phyloP scores from a whole-genome alignment of 1,140 invertebrate genomes.

The Lineus longissimus region DNA sequence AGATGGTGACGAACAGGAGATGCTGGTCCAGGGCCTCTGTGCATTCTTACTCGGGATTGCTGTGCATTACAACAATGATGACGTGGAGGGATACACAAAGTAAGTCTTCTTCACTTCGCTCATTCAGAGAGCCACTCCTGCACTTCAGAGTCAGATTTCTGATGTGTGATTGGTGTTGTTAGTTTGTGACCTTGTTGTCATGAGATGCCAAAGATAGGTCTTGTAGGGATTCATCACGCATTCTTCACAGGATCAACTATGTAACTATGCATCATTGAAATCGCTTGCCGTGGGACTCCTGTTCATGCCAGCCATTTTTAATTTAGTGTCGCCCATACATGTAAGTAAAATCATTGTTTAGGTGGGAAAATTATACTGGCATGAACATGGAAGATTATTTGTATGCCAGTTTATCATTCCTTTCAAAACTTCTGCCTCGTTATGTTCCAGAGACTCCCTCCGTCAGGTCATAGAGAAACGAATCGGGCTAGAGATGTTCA shows the following conservation, averaged over 20 bases:
- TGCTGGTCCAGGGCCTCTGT: slow-evolving; percentile 84
- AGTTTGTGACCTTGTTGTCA: neutral
- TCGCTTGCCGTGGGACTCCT: too few species aligned
- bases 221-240: neutral
- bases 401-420: too few species aligned
- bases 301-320: too few species aligned
- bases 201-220: neutral
- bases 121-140: too few species aligned
- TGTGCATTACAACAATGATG: slow-evolving; percentile 87
- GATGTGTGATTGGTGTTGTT: neutral
- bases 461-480: slow-evolving; percentile 83
- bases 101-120: slow-evolving; percentile 25
- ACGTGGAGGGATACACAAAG: slow-evolving; percentile 71
- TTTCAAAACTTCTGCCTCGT: slow-evolving; percentile 8
- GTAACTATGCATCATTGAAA: slow-evolving; percentile 1
- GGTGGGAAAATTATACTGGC: too few species aligned
- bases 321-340: too few species aligned
- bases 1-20: slow-evolving; percentile 76
- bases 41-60: slow-evolving; percentile 92
- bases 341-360: too few species aligned
- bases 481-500: slow-evolving; percentile 86
- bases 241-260: neutral
- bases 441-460: slow-evolving; percentile 66
- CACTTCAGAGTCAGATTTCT: neutral
- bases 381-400: too few species aligned